These are phyloP conservation scores for Tadarida brasiliensis DNA, from an alignment of 2,797 vertebrate genomes.

Conservation along the genomic window DNA sequence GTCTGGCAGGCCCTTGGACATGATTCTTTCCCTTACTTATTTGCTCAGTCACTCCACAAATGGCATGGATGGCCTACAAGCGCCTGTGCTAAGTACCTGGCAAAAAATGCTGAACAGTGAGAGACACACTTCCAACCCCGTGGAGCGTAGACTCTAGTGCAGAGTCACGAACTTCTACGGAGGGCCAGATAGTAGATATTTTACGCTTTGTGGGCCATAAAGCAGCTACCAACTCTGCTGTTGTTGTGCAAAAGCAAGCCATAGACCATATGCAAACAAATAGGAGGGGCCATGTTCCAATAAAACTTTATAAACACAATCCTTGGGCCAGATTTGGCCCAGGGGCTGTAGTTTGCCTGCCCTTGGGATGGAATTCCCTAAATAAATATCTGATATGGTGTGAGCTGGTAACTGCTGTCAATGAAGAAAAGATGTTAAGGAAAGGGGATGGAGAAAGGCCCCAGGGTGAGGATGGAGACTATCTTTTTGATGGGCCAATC, in stretches of 20 bases:
- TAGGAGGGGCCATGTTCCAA: background rate
- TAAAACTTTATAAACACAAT: constrained; percentile 26
- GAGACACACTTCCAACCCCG: rapidly evolving
- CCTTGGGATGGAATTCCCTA: background rate
- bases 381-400: background rate
- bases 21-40: background rate
- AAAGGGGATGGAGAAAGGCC: background rate
- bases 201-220: background rate
- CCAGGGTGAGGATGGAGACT: background rate
- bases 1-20: background rate
- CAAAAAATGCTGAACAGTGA: background rate
- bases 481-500: background rate
- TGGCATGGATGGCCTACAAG: background rate
- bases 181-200: background rate
- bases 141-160: too few relatives aligned
- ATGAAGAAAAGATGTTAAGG: background rate
- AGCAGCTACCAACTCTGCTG: background rate
- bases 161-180: rapidly evolving
- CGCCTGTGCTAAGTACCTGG: background rate
- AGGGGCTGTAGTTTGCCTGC: background rate
- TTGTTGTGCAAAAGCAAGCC: background rate
- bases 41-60: background rate
- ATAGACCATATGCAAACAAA: background rate
- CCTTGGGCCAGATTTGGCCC: background rate
- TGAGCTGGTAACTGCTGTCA: background rate